Base-by-base conservation (phyloP, 2,797 vertebrate genomes). In the Enteromius afrohamiltoni region DNA sequence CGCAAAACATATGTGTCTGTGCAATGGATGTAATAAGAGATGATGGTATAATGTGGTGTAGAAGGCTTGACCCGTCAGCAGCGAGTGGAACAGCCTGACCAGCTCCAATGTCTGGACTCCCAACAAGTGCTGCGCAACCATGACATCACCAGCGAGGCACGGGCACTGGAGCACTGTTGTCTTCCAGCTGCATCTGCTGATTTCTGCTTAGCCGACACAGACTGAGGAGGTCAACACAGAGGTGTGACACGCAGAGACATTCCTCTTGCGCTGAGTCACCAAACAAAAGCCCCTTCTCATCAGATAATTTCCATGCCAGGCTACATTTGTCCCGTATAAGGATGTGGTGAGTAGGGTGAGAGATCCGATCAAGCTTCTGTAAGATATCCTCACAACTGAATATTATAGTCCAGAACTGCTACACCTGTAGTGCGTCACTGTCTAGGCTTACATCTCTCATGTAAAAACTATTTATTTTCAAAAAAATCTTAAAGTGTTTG, bases 271-370 rank as follows among this genome's bases (percentile, higher is more conserved):
- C 86, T 21, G 17, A 78, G 80, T 93, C 92, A 92, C 83, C 80
- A 78, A 84, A 89, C 89, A 90, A 91, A 93, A 90, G 83, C 83
- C 83, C 85, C 86, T 37, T 83, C 91, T 92, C 89, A 89, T 90
- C 89, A 89, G 89, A 91, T 88, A 87, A 85, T 90, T 90, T 91
- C 87, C 31, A 77, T 16, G 40, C 92, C 88, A 90, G 79, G 91
- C 89, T 89, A 91, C 90, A 92, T 91, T 92, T 90, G 88, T 92
- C 85, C 89, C 87, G 89, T 90, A 92, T 90, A 89, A 91, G 89
- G 91, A 91, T 92, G 91, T 84, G 4, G 17, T 6, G 42, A 65
- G 19, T 6, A 75, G 11, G 16, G 8, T n/a, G 26, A 53, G 29
- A 82, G 31, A 42, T 64, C 11, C 14, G 11, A n/a, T 34, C 19